phyloP scores from a whole-genome alignment of 1,140 invertebrate genomes.

The Saccostrea echinata region DNA sequence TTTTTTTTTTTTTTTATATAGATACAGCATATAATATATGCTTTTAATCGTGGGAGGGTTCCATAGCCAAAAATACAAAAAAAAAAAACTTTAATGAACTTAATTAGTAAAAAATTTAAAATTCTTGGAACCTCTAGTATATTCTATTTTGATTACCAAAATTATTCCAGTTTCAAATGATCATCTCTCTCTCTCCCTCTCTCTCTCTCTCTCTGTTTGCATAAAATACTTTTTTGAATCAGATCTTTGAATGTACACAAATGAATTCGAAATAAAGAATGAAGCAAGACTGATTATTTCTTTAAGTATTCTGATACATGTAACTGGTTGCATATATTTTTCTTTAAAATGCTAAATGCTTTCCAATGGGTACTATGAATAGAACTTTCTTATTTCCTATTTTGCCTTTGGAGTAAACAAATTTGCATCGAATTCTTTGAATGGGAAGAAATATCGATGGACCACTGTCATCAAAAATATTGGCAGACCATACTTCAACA shows the following conservation, averaged over 20 bases:
- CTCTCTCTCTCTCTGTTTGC: not conserved
- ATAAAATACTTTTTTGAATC: not conserved
- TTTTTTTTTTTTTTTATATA: no score
- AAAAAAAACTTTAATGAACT: not conserved
- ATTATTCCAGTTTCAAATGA: not conserved
- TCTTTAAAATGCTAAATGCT: not conserved
- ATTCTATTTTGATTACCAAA: not conserved
- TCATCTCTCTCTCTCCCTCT: not conserved
- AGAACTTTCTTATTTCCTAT: not conserved
- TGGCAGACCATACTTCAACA: constrained; percentile 26
- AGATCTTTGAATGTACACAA: not conserved
- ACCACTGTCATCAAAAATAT: no score
- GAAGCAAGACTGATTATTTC: not conserved
- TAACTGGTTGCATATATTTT: not conserved
- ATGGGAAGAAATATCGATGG: constrained; percentile 3
- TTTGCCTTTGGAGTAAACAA: no score
- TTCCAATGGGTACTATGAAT: not conserved
- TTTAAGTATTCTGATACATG: not conserved
- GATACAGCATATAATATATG: not conserved
- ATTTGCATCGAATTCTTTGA: not conserved
- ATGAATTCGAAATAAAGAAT: not conserved
- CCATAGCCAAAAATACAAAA: not conserved
- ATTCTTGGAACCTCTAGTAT: not conserved
- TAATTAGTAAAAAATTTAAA: not conserved
- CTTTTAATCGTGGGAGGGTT: not conserved